Conservation (phyloP, 2,113 vertebrate genomes). For the Zeus faber region DNA sequence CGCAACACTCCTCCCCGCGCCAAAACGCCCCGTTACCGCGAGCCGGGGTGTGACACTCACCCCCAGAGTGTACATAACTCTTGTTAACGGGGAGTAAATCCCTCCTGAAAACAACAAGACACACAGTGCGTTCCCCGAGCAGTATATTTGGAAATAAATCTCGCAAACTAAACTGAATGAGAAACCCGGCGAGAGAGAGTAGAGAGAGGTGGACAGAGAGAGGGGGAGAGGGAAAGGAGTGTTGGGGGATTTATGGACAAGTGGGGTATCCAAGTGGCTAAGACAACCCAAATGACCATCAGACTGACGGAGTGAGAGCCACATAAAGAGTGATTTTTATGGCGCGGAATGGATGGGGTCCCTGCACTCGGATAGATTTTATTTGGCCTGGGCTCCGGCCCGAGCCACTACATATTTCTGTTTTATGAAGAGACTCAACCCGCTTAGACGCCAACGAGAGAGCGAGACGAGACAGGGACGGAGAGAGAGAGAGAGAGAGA, state of each 20-base stretch:
- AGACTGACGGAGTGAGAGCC: conserved; percentile 63
- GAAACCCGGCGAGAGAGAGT: neutral
- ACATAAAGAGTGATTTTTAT: conserved; percentile 71
- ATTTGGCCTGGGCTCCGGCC: conserved; percentile 63
- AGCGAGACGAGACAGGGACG: conserved; percentile 39
- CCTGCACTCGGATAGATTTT: conserved; percentile 65
- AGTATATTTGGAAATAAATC: conserved; percentile 81
- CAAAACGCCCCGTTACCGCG: conserved; percentile 59
- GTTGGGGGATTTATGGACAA: conserved; percentile 61
- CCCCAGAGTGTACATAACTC: conserved; percentile 74
- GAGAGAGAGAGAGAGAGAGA: conserved; percentile 26
- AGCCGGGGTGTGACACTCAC: conserved; percentile 63
- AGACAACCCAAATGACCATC: conserved; percentile 59
- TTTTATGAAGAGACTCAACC: conserved; percentile 71
- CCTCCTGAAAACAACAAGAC: conserved; percentile 67
- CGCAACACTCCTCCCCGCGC: conserved; percentile 4
- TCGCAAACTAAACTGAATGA: conserved; percentile 22
- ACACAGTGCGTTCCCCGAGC: conserved; percentile 68
- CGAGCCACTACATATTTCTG: conserved; percentile 68
- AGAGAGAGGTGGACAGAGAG: conserved; percentile 39
- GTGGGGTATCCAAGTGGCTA: conserved; percentile 52
- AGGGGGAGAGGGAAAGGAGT: conserved; percentile 41
- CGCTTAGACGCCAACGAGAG: conserved; percentile 13
- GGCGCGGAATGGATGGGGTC: conserved; percentile 62
- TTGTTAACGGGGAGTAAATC: conserved; percentile 74